Evolutionary conservation across 1,140 invertebrate genomes (phyloP).

Genomic region (Dinothrombium tinctorium): DNA sequence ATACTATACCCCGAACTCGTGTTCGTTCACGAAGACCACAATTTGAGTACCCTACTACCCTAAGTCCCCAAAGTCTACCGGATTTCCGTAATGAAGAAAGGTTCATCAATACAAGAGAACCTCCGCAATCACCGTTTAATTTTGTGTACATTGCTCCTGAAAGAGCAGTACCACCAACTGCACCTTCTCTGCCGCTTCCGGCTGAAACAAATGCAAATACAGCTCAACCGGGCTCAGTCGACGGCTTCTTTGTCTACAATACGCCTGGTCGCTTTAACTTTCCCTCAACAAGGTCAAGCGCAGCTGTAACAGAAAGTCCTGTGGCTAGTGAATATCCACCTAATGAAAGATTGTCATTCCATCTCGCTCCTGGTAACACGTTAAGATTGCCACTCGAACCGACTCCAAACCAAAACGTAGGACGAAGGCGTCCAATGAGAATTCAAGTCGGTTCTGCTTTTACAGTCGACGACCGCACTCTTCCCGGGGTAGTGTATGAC

Average conservation of each 20-base stretch:
- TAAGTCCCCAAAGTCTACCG: not conserved
- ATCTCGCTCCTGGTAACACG: too few relatives aligned
- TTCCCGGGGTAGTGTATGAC: not conserved
- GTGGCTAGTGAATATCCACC: not conserved
- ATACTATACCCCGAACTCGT: slow-evolving; percentile 1
- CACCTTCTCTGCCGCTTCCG: not conserved
- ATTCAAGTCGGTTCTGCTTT: not conserved
- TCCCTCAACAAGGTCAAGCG: not conserved
- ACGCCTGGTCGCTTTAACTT: not conserved
- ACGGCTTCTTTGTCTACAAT: slow-evolving; percentile 6
- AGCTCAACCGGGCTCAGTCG: slow-evolving; percentile 1
- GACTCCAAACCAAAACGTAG: not conserved
- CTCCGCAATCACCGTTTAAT: slow-evolving; percentile 6
- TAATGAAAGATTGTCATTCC: too few relatives aligned
- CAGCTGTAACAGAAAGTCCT: not conserved
- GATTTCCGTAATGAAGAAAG: not conserved
- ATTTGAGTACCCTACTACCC: slow-evolving; percentile 2
- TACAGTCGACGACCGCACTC: not conserved
- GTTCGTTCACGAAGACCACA: slow-evolving; percentile 9
- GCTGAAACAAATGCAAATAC: not conserved
- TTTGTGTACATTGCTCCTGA: slow-evolving; percentile 10
- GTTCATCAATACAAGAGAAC: not conserved
- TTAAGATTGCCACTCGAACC: not conserved
- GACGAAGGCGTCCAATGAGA: not conserved
- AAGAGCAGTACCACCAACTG: not conserved